Evolutionary conservation across 2,888 invertebrate species (phyloP), one percentile per base, ranked within the genome.

Genomic region (Octonoba sinensis): DNA sequence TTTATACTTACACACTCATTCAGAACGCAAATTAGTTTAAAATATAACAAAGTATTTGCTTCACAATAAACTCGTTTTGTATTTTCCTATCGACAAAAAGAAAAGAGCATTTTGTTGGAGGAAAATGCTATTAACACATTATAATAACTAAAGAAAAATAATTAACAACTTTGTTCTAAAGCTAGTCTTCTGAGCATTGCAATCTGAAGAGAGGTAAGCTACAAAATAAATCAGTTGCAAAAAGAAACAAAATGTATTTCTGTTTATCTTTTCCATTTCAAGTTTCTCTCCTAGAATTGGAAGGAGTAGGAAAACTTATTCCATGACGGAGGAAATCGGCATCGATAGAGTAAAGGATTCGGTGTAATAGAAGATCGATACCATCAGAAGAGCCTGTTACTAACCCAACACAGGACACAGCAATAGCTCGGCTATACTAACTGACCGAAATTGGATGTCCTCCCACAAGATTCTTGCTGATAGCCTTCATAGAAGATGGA

Each of bases 321-420:
- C 75, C 51, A 47, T n/a, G 67, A 75, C 66, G 60, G 60, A 60
- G 60, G 4, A 60, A 75, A 67, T 75, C 75, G 69, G 75, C 75
- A 75, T 54, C 51, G 75, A 67, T 75, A 67, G 67, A 67, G 60
- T 49, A 66, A 18, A 47, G 71, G 57, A 51, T 20, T 49, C 51
- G 36, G 18, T 67, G 60, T 75, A 75, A 75, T 75, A 67, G 75
- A 67, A 27, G 75, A 75, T 75, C 75, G 75, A 75, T 75, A 59
- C 46, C 20, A 66, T 46, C 20, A 44, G 46, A 60, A 59, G 75
- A 60, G 36, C 60, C 49, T 60, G 75, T 75, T 75, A 75, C 75
- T 67, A 67, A 75, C 75, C 36, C 75, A 75, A 60, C 67, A 75
- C 20, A 60, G 67, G 75, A 67, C 67, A 66, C 57, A 18, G 67